Evolutionary conservation across 2,797 vertebrate species (phyloP), one percentile per base, ranked within the genome.

Genomic region (Enteromius thamalakanensis): DNA sequence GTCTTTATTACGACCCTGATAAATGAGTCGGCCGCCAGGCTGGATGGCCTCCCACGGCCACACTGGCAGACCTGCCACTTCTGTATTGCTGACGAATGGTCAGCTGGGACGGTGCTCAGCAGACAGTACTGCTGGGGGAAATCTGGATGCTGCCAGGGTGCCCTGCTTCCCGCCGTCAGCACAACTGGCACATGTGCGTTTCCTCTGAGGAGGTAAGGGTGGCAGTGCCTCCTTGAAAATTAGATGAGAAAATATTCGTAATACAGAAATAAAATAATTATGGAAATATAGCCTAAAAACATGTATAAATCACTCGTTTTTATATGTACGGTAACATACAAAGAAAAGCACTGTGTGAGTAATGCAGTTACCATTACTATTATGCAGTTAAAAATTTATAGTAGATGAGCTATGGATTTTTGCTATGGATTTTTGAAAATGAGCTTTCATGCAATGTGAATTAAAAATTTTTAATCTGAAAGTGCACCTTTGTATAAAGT

Each of bases 21-120:
- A 76, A 86, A 86, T 87, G 69, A 79, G 40, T 72, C 21, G 15
- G 78, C 40, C n/a, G 51, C 71, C 26, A 32, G 40, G 76, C 76
- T 81, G 80, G 76, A 83, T 75, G 83, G 75, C 79, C 83, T 82
- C 70, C 80, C 78, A 75, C 34, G 45, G 55, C 23, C 65, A 45
- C 60, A 17, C 82, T 64, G 74, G 75, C 51, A 77, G 58, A 55
- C 53, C 70, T 62, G 76, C 55, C 83, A 69, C 82, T 49, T 78
- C 85, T 42, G 65, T 60, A 85, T 80, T 76, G 69, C 47, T 85
- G 85, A 86, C 34, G 83, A 75, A 88, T 86, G 76, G 80, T 80
- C 79, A 75, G 51, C 51, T 76, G 78, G 58, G 60, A 51, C 29
- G 19, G 17, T 19, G 26, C 62, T 53, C 49, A 14, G 8, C 21